Percentiles rank a stretch among this genome's conserved stretches.
These are phyloP conservation scores for Hyposmocoma kahamanoa DNA, from an alignment of 1,140 invertebrate genomes.

Conservation along the genomic window DNA sequence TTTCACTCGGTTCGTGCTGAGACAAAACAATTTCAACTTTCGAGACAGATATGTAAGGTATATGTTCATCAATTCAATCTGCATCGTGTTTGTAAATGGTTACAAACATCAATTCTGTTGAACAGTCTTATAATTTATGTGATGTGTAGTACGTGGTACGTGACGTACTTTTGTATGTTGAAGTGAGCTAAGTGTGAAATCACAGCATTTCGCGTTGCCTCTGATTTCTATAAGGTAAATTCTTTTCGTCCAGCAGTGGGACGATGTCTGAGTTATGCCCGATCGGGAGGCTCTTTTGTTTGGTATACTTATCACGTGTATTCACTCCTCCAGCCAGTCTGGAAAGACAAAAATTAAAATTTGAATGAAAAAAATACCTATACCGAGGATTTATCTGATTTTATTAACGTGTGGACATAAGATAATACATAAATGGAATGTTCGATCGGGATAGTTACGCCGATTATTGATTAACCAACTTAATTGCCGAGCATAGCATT, in stretches of 20 bases:
- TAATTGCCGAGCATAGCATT: too few relatives aligned
- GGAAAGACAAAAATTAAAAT: slow-evolving; percentile 34
- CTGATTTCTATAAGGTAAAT: slow-evolving; percentile 30
- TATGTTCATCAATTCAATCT: slow-evolving; percentile 31
- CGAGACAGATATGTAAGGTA: slow-evolving; percentile 42
- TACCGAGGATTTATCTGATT: too few relatives aligned
- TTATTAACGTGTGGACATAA: too few relatives aligned
- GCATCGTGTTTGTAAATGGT: slow-evolving; percentile 28
- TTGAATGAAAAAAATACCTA: too few relatives aligned
- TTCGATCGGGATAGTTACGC: too few relatives aligned
- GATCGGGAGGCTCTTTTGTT: slow-evolving; percentile 26
- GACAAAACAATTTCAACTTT: slow-evolving; percentile 20
- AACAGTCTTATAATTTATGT: slow-evolving; percentile 63
- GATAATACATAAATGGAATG: too few relatives aligned
- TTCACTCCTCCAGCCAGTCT: slow-evolving; percentile 70
- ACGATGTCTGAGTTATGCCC: slow-evolving; percentile 24
- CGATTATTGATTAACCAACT: too few relatives aligned
- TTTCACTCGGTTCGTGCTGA: slow-evolving; percentile 32
- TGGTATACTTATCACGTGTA: slow-evolving; percentile 69
- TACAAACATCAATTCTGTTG: slow-evolving; percentile 65
- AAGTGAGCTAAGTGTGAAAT: slow-evolving; percentile 23
- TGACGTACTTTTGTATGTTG: background rate
- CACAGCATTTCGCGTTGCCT: slow-evolving; percentile 39
- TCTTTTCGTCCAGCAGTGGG: slow-evolving; percentile 21
- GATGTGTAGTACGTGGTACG: slow-evolving; percentile 25